Evolutionary conservation across 2,888 invertebrate species (phyloP), one percentile per base, ranked within the genome.

Genomic region (Hymenopus coronatus): DNA sequence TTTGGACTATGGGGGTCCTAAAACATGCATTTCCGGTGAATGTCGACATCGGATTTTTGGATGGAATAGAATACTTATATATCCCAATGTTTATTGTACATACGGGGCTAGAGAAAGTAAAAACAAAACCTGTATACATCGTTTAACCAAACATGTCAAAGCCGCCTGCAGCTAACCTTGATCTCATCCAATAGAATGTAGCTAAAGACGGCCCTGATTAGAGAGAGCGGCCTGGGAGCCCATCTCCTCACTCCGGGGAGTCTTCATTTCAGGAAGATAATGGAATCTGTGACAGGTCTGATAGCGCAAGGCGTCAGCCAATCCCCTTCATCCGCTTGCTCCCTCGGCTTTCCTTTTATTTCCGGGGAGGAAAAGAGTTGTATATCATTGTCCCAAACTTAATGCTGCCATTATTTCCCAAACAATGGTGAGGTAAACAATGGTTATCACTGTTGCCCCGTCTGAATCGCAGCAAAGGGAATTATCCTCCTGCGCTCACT

Each of bases 161-260:
- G 40, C 40, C 12, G 33, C 33, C 33, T 33, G 33, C 8, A 40
- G 12, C 3, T 40, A 12, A 40, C 40, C 40, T 12, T 40, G 40
- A 40, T 40, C 30, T 30, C 30, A 30, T 30, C 40, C 12, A 40
- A 40, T 40, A 40, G 40, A 40, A 40, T 40, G 12, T 40, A 12
- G 12, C 40, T 40, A 40, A 40, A 40, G 40, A 40, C 9, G 40
- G 40, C 12, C 12, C 9, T 40, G 40, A 40, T 40, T 40, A 40
- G 40, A 40, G 40, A 12, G 20, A 7, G 3, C 2, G 54, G 46
- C 7, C 1, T 8, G 3, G 46, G 46, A 8, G 6, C 33, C 85
- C 85, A 85, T 85, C 27, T 46, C 85, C 14, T 85, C 85, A 85
- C 85, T 27, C 40, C 85, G 27, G 85, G 85, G 85, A 40, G 85